These are phyloP conservation scores for Meloe dianella DNA, from an alignment of 2,888 invertebrate species.

Conservation along the genomic window DNA sequence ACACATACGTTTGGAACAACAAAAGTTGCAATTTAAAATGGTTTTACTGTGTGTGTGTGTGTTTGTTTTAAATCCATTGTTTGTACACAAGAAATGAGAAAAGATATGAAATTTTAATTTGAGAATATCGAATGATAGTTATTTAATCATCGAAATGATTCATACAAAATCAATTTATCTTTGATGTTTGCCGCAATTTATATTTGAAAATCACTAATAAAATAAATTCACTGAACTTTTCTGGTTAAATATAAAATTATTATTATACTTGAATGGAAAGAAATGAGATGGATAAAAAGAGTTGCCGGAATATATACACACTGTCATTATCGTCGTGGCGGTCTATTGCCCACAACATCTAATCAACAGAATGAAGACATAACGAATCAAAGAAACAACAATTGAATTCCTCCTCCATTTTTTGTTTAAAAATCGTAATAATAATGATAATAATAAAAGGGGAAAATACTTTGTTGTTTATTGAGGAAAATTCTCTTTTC, in stretches of 20 bases:
- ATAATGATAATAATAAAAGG: too few species aligned
- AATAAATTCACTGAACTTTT: background rate
- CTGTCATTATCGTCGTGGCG: conserved; percentile 30
- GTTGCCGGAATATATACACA: conserved; percentile 13
- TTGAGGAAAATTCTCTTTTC: too few species aligned
- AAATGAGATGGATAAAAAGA: background rate
- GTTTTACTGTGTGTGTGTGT: too few species aligned
- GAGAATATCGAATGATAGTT: background rate
- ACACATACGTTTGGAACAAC: too few species aligned
- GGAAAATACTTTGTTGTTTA: too few species aligned
- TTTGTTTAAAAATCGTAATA: too few species aligned
- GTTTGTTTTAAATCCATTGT: too few species aligned
- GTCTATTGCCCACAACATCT: conserved; percentile 28
- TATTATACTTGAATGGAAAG: background rate
- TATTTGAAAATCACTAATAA: background rate
- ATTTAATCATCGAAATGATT: background rate
- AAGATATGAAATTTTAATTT: too few species aligned
- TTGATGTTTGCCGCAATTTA: conserved; percentile 1
- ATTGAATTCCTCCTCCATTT: too few species aligned
- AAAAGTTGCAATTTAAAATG: too few species aligned
- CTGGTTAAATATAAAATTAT: background rate
- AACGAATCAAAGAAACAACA: conserved; percentile 1
- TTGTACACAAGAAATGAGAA: too few species aligned
- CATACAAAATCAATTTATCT: background rate
- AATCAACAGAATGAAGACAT: conserved; percentile 20